phyloP scores from a whole-genome alignment of 2,113 vertebrate genomes.

The Burhinus bistriatus region DNA sequence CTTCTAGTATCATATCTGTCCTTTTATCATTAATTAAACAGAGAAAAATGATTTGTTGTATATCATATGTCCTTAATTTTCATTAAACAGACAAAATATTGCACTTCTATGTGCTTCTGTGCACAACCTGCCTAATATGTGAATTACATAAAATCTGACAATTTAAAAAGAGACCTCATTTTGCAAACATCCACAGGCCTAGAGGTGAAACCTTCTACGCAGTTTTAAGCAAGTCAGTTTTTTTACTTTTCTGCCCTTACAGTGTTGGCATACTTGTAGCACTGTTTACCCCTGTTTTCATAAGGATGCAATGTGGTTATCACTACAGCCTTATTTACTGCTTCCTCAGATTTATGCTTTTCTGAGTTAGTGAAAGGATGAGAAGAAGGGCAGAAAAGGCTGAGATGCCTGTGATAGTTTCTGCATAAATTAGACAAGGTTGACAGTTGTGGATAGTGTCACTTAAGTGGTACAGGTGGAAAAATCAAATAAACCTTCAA shows the following conservation, averaged over 20 bases:
- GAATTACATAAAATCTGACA: not conserved
- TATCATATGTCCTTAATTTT: not conserved
- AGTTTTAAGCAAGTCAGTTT: not conserved
- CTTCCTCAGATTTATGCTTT: not conserved
- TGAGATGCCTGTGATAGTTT: not conserved
- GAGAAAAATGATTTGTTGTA: not conserved
- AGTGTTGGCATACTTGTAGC: not conserved
- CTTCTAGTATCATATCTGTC: not conserved
- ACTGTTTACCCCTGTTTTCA: not conserved
- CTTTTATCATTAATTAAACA: not conserved
- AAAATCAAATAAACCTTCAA: not conserved
- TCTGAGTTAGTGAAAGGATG: not conserved
- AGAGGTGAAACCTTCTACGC: not conserved
- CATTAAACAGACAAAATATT: not conserved
- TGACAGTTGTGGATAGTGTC: not conserved
- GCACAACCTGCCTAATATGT: not conserved
- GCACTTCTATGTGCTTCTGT: rapidly evolving
- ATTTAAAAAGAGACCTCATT: not conserved
- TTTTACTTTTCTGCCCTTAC: not conserved
- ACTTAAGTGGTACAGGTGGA: not conserved
- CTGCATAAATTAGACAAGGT: not conserved
- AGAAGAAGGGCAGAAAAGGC: not conserved
- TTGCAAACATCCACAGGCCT: not conserved
- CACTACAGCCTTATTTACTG: not conserved
- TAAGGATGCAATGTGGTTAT: not conserved